Evolutionary conservation across 2,797 vertebrate genomes (phyloP), one percentile per base, ranked within the genome.

Genomic region (Manis javanica): DNA sequence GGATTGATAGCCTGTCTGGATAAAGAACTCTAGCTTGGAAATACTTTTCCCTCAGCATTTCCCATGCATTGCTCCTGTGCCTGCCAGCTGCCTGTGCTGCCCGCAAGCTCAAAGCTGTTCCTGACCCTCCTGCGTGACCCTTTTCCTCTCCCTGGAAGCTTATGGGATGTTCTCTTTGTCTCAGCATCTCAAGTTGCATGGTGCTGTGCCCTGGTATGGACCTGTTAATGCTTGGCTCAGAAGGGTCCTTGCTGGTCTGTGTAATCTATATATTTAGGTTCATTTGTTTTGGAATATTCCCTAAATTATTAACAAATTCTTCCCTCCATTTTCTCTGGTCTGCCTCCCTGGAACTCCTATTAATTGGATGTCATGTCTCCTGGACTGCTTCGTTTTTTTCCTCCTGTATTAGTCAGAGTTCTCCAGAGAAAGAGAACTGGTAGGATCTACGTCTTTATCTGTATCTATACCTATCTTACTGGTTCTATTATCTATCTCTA

Each of bases 31-130:
- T 8, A 49, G 63, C 26, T 49, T 61, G 55, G 86, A 31, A 72
- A 87, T 1, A 19, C 5, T 59, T 87, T 24, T 39, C 66, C 7
- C 55, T 37, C 12, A 10, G 11, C 42, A 2, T 77, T n/a, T 83
- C 3, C 0, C 57, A 37, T 37, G 34, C 46, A 0, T 5, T 0
- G 11, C 24, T 29, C 23, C 69, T 26, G 39, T 3, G 21, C 11
- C n/a, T 11, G 39, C n/a, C 2, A 14, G 49, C 86, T 16, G 59
- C 90, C 37, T 0, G 1, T 8, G 12, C 5, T 16, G 66, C 12
- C 1, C 4, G 13, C 46, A 42, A 82, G 24, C 29, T 85, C 39
- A 2, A 1, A 53, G 51, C 74, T 39, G 7, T 14, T 42, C 34
- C 34, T n/a, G 39, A 46, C 26, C 64, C 18, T 89, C 53, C 0